These are phyloP conservation scores for Meloidogyne floridensis DNA, from an alignment of 1,140 invertebrate species.

Conservation along the genomic window DNA sequence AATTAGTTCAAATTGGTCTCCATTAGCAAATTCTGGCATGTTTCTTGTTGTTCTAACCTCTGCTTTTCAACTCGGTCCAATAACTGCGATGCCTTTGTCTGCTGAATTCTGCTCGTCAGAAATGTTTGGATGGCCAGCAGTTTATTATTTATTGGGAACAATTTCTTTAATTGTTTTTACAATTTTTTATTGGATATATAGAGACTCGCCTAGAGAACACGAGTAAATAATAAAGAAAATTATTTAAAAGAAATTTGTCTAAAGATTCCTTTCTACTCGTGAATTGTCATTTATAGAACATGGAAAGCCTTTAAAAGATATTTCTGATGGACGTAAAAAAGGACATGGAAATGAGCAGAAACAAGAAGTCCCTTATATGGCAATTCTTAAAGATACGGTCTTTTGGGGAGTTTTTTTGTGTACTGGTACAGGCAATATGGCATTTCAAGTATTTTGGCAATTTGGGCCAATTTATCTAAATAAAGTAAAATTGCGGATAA, in stretches of 20 bases:
- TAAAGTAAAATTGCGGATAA: constrained; percentile 39
- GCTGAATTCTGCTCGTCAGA: constrained; percentile 19
- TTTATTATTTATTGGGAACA: constrained; percentile 19
- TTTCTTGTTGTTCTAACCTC: constrained; percentile 14
- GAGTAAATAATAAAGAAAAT: not conserved
- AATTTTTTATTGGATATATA: constrained; percentile 14
- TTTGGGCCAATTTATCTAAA: constrained; percentile 61
- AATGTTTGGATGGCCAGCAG: constrained; percentile 18
- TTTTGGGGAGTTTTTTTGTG: constrained; percentile 37
- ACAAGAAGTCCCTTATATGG: not conserved
- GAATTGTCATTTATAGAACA: not conserved
- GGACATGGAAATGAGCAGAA: not conserved
- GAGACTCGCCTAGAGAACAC: constrained; percentile 13
- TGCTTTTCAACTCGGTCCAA: constrained; percentile 23
- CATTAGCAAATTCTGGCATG: constrained; percentile 16
- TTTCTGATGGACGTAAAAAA: not conserved
- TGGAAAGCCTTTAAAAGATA: not conserved
- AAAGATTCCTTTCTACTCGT: not conserved
- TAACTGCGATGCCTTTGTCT: constrained; percentile 23
- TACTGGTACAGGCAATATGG: constrained; percentile 17
- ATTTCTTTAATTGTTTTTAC: constrained; percentile 12
- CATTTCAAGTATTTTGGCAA: constrained; percentile 55
- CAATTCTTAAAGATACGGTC: constrained; percentile 15
- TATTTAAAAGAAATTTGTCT: not conserved
- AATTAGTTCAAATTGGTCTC: constrained; percentile 19